Evolutionary conservation across 2,888 invertebrate genomes (phyloP).

Genomic region (Timema cristinae): DNA sequence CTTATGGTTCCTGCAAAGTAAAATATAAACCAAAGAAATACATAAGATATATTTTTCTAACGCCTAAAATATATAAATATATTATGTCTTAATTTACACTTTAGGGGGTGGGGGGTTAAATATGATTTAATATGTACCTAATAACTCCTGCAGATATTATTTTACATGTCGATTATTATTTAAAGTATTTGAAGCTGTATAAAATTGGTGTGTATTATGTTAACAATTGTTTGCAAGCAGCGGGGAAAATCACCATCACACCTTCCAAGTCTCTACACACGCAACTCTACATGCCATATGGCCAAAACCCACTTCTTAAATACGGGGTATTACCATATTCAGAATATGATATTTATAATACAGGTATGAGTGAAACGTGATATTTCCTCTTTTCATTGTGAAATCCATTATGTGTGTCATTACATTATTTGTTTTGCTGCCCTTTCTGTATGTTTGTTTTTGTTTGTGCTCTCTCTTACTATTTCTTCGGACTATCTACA

Average conservation of each 20-base stretch:
- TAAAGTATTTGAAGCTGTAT: too few relatives aligned
- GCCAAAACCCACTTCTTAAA: constrained; percentile 45
- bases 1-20: too few relatives aligned
- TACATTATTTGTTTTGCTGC: too few relatives aligned
- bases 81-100: too few relatives aligned
- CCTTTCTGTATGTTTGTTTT: too few relatives aligned
- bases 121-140: background rate
- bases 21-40: too few relatives aligned
- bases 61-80: background rate
- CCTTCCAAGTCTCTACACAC: constrained; percentile 9
- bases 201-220: too few relatives aligned
- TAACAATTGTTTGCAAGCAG: constrained; percentile 34
- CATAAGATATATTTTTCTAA: background rate
- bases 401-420: too few relatives aligned
- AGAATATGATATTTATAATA: constrained; percentile 55
- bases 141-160: background rate
- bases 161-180: background rate
- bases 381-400: too few relatives aligned
- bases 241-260: constrained; percentile 31
- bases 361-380: constrained; percentile 46
- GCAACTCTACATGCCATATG: constrained; percentile 17
- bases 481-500: too few relatives aligned
- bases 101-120: background rate
- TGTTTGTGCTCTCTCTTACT: too few relatives aligned
- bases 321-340: constrained; percentile 56